A percentile compares a stretch with the other conserved stretches of the same genome.
Conservation (phyloP, 2,113 vertebrate species). For the Reinhardtius hippoglossoides region DNA sequence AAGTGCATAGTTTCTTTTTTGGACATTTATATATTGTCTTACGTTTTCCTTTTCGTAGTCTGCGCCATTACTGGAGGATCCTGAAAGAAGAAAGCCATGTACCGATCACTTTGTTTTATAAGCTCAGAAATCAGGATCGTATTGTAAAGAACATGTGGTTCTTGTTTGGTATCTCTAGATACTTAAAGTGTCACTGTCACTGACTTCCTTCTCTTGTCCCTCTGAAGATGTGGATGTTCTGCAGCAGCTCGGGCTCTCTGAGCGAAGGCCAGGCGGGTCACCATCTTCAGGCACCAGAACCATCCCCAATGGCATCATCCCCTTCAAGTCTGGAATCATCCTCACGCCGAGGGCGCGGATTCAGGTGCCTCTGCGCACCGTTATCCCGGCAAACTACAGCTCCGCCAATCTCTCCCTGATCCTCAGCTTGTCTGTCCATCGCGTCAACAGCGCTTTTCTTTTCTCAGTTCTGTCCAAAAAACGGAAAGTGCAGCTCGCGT, state of each 20-base stretch:
- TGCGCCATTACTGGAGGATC: too few species aligned
- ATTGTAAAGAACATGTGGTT: background rate
- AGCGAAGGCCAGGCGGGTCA: constrained; percentile 74
- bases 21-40: too few species aligned
- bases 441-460: constrained; percentile 93
- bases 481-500: constrained; percentile 91
- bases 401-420: constrained; percentile 87
- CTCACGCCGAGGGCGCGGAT: constrained; percentile 89
- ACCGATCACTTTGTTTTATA: background rate
- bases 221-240: constrained; percentile 94
- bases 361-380: constrained; percentile 82
- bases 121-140: background rate
- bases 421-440: constrained; percentile 92
- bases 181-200: background rate
- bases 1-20: background rate
- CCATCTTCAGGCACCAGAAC: constrained; percentile 71
- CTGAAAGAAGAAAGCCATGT: too few species aligned
- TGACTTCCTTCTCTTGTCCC: constrained; percentile 42
- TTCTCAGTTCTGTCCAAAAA: constrained; percentile 89
- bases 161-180: background rate
- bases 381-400: constrained; percentile 83
- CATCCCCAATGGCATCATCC: constrained; percentile 88
- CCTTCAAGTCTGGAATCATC: constrained; percentile 92
- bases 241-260: constrained; percentile 90
- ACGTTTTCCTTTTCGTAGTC: too few species aligned